phyloP scores from a whole-genome alignment of 2,888 invertebrate genomes.

The Noctua pronuba region DNA sequence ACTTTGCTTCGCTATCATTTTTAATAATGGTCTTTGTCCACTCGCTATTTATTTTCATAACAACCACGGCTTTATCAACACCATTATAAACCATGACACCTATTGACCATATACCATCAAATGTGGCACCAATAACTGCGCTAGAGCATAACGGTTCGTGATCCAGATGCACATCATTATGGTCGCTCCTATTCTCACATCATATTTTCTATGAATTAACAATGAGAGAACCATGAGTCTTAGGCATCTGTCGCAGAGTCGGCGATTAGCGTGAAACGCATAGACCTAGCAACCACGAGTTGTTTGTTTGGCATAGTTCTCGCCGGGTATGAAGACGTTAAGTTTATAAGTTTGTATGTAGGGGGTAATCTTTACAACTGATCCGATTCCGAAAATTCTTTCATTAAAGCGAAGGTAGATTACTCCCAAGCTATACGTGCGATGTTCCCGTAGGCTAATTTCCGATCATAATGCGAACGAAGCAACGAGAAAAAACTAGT shows the following conservation, averaged over 20 bases:
- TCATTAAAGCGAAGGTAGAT: neutral
- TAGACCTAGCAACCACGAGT: neutral
- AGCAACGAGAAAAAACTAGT: neutral
- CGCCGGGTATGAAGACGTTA: neutral
- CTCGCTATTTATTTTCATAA: neutral
- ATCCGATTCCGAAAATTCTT: neutral
- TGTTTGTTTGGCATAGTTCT: neutral
- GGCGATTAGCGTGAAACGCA: neutral
- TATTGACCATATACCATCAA: constrained; percentile 48
- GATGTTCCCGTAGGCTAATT: neutral
- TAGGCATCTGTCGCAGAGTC: neutral
- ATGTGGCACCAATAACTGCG: constrained; percentile 46
- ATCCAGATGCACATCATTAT: constrained; percentile 53
- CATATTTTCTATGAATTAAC: constrained; percentile 61
- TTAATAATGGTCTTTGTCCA: neutral
- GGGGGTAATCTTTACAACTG: neutral
- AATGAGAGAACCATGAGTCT: constrained; percentile 33
- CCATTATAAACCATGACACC: constrained; percentile 10
- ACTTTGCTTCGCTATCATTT: neutral
- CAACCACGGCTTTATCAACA: neutral
- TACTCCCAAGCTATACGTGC: neutral
- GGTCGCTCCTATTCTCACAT: constrained; percentile 67
- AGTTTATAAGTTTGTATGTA: neutral
- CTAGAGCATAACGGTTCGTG: constrained; percentile 42
- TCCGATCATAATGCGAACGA: neutral